phyloP scores from a whole-genome alignment of 2,797 vertebrate species.

The Molossus molossus region DNA sequence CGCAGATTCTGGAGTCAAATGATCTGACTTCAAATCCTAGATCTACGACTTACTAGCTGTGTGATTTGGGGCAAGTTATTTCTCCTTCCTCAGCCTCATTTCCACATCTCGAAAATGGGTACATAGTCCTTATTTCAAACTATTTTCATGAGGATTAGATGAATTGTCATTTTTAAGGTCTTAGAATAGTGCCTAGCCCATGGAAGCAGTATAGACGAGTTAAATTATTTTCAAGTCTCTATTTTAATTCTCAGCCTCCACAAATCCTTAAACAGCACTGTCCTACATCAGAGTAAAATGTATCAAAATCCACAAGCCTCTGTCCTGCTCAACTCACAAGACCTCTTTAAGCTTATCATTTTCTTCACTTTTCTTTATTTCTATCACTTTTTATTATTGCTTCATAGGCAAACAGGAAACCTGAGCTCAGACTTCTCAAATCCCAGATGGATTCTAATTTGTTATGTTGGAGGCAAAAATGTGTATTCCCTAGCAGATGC shows the following conservation, averaged over 20 bases:
- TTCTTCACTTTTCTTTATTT: not conserved
- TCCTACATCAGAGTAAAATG: not conserved
- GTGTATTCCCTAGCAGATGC: slow-evolving; percentile 51
- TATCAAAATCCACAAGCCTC: not conserved
- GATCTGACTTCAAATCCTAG: not conserved
- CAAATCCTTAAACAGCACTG: fast-evolving
- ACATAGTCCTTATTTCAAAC: not conserved
- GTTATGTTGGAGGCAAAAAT: slow-evolving; percentile 6
- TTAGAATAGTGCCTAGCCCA: not conserved
- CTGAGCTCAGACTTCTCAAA: slow-evolving; percentile 45
- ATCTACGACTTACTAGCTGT: not conserved
- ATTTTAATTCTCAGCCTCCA: not conserved
- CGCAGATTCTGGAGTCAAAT: not conserved
- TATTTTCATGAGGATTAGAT: not conserved
- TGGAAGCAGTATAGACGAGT: not conserved
- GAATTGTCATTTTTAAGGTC: not conserved
- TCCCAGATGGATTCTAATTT: slow-evolving; percentile 71
- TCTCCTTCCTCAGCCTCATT: not conserved
- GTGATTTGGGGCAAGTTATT: not conserved
- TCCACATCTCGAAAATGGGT: not conserved
- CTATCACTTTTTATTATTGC: not conserved
- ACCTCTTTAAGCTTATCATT: not conserved
- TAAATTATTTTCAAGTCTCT: not conserved
- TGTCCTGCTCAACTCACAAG: not conserved
- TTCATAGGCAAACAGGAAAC: slow-evolving; percentile 50